These are phyloP conservation scores for Toxonevra muliebris DNA, from an alignment of 2,888 invertebrate species.

Conservation along the genomic window DNA sequence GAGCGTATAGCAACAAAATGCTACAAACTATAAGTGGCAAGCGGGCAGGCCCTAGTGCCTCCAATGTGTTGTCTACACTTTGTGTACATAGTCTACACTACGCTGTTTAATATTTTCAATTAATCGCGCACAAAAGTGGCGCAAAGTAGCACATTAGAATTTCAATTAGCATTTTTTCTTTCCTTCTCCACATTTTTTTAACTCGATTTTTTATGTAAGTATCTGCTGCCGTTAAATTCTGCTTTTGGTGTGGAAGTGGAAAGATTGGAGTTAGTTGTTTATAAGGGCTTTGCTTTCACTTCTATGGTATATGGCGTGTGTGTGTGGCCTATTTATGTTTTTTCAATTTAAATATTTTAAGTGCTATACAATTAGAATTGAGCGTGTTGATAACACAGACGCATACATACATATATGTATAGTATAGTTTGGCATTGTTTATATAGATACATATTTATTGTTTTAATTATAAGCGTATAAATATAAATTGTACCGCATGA, in stretches of 20 bases:
- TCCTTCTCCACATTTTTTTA: background rate
- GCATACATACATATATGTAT: background rate
- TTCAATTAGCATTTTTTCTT: conserved; percentile 53
- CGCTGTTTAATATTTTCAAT: conserved; percentile 10
- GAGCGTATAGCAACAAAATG: background rate
- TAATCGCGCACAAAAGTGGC: conserved; percentile 9
- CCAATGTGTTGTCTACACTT: no score
- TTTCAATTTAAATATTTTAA: background rate
- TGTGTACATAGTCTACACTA: background rate
- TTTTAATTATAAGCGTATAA: no score
- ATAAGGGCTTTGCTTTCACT: background rate
- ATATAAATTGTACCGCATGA: no score
- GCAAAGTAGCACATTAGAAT: conserved; percentile 47
- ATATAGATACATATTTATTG: background rate
- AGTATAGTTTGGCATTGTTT: background rate
- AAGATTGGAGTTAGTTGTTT: background rate
- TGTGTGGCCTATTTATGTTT: background rate
- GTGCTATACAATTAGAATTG: no score
- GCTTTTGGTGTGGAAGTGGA: conserved; percentile 1
- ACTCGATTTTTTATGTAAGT: background rate
- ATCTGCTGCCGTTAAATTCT: background rate
- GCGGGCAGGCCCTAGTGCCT: background rate
- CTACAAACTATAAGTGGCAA: background rate
- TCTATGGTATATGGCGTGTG: background rate
- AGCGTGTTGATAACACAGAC: no score